These are phyloP conservation scores for Micromussa lordhowensis DNA, from an alignment of 92 coral and sea anemone genomes.

Conservation along the genomic window DNA sequence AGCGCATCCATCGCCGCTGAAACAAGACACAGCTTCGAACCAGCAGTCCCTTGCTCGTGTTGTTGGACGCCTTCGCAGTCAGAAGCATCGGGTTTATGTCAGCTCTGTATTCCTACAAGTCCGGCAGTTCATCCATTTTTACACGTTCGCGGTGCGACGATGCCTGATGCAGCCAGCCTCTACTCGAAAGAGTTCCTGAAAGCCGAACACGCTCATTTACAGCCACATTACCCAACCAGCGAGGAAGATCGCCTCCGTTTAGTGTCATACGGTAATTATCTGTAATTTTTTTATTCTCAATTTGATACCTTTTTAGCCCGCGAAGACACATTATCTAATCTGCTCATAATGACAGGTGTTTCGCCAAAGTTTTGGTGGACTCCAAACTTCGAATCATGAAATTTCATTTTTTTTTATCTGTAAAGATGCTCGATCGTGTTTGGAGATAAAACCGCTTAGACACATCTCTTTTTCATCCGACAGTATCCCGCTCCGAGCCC, in stretches of 20 bases:
- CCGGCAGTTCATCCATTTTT: conserved; percentile 83
- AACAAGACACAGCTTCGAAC: conserved; percentile 76
- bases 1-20: conserved; percentile 69
- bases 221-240: conserved; percentile 76
- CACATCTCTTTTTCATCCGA: conserved; percentile 13
- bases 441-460: conserved; percentile 18
- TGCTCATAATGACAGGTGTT: conserved; percentile 44
- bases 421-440: conserved; percentile 16
- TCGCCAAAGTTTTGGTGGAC: not conserved
- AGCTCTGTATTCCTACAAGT: conserved; percentile 91
- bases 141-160: conserved; percentile 89
- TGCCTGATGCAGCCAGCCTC: conserved; percentile 75
- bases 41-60: conserved; percentile 93
- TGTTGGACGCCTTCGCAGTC: conserved; percentile 98
- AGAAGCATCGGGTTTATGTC: conserved; percentile 89
- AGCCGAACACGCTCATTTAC: conserved; percentile 85
- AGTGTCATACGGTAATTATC: conserved; percentile 91
- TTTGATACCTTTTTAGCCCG: conserved; percentile 19
- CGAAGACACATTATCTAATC: conserved; percentile 38
- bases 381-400: conserved; percentile 30
- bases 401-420: conserved; percentile 43
- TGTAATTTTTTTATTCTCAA: conserved; percentile 24
- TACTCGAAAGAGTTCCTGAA: conserved; percentile 79
- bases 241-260: conserved; percentile 86
- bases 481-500: conserved; percentile 83